phyloP scores from a whole-genome alignment of 2,888 invertebrate species.

The Pocota personata region DNA sequence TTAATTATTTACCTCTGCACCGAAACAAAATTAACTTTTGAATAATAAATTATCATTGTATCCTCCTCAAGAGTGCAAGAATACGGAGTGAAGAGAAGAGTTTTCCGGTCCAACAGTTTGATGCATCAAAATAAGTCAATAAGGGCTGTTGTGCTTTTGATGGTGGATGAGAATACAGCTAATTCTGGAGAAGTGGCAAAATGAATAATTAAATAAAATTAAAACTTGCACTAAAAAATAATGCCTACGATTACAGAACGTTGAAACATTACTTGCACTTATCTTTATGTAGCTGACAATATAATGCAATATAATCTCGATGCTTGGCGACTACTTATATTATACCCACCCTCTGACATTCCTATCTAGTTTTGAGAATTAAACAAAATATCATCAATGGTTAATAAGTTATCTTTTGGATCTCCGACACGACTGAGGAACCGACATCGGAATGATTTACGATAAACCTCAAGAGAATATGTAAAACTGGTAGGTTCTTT shows the following conservation, averaged over 20 bases:
- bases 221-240: not conserved
- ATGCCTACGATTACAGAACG: not conserved
- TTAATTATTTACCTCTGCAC: constrained; percentile 67
- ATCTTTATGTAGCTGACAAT: not conserved
- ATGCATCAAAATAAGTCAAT: constrained; percentile 53
- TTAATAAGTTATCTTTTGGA: no score
- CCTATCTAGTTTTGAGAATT: no score
- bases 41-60: constrained; percentile 60
- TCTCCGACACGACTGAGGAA: no score
- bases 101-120: constrained; percentile 10
- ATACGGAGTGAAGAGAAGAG: not conserved
- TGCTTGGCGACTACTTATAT: no score
- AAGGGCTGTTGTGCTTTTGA: not conserved
- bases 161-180: not conserved
- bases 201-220: constrained; percentile 15
- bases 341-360: no score
- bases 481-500: no score
- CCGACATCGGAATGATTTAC: no score
- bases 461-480: no score
- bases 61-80: constrained; percentile 35
- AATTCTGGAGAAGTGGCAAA: not conserved
- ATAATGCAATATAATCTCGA: not conserved
- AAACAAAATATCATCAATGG: no score
- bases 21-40: constrained; percentile 66
- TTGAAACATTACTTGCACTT: not conserved